Conservation (phyloP, 2,888 invertebrate species). For the Chrysolina americana region DNA sequence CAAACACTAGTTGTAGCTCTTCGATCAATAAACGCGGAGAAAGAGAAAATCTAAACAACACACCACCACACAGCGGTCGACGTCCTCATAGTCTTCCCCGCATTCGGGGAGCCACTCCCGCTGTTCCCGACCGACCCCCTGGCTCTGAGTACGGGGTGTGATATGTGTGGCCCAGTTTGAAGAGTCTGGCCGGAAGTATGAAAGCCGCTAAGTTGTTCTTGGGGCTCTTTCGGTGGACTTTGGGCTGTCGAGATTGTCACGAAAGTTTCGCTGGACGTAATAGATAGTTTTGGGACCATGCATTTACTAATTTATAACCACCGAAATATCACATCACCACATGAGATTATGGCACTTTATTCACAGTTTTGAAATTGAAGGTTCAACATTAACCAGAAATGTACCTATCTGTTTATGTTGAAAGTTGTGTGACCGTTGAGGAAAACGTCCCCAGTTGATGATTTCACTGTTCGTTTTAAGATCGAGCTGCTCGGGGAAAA, state of each 20-base stretch:
- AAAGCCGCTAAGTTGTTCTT: constrained; percentile 19
- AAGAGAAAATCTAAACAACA: constrained; percentile 64
- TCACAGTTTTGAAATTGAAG: too few species aligned
- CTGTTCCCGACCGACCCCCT: constrained; percentile 16
- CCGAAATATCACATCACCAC: too few species aligned
- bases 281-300: neutral
- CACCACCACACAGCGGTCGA: constrained; percentile 55
- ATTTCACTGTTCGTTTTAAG: too few species aligned
- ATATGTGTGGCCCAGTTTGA: constrained; percentile 31
- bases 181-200: constrained; percentile 9
- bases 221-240: neutral
- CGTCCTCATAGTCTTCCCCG: constrained; percentile 46
- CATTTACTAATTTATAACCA: neutral
- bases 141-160: constrained; percentile 11
- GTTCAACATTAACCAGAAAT: too few species aligned
- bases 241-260: neutral
- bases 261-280: neutral
- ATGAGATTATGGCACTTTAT: too few species aligned
- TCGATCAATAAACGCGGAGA: constrained; percentile 60
- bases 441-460: too few species aligned
- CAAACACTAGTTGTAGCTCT: constrained; percentile 58
- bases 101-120: constrained; percentile 39
- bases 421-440: too few species aligned
- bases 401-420: too few species aligned
- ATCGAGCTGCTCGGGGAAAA: too few species aligned